Evolutionary conservation across 2,797 vertebrate genomes (phyloP).

Genomic region (Sebastes reedi): DNA sequence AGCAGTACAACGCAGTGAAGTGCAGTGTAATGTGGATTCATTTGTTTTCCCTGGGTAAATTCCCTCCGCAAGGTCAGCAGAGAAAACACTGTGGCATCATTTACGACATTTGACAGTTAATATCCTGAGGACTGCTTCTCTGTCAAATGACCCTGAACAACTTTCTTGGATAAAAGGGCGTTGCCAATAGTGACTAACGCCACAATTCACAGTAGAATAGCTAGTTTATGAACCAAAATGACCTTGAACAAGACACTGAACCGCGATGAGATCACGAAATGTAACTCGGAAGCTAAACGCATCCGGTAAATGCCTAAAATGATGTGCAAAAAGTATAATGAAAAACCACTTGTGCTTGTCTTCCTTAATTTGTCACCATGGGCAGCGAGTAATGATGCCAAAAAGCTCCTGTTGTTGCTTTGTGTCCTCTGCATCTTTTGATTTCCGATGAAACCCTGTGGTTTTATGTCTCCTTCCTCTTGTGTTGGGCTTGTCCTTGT

Average conservation of each 20-base stretch:
- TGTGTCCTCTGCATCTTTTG: not conserved
- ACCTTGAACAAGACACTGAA: slow-evolving; percentile 9
- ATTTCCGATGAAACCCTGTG: slow-evolving; percentile 31
- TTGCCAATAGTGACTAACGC: slow-evolving; percentile 21
- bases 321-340: not conserved
- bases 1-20: not conserved
- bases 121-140: slow-evolving; percentile 37
- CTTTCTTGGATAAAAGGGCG: slow-evolving; percentile 50
- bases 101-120: slow-evolving; percentile 63
- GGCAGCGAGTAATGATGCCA: not conserved
- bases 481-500: slow-evolving; percentile 50
- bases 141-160: slow-evolving; percentile 65
- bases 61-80: slow-evolving; percentile 64
- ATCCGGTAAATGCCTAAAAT: not conserved
- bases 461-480: slow-evolving; percentile 25
- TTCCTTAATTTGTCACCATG: not conserved
- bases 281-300: not conserved
- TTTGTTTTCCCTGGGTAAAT: slow-evolving; percentile 53
- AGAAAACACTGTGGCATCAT: slow-evolving; percentile 53
- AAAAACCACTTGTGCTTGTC: not conserved
- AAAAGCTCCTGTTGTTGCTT: not conserved
- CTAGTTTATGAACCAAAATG: not conserved
- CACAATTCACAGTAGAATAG: not conserved
- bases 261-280: not conserved
- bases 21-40: slow-evolving; percentile 23